Percentiles rank a stretch among this genome's conserved stretches.
These are phyloP conservation scores for Penaeus japonicus DNA, from an alignment of 1,140 invertebrate species.

Conservation along the genomic window DNA sequence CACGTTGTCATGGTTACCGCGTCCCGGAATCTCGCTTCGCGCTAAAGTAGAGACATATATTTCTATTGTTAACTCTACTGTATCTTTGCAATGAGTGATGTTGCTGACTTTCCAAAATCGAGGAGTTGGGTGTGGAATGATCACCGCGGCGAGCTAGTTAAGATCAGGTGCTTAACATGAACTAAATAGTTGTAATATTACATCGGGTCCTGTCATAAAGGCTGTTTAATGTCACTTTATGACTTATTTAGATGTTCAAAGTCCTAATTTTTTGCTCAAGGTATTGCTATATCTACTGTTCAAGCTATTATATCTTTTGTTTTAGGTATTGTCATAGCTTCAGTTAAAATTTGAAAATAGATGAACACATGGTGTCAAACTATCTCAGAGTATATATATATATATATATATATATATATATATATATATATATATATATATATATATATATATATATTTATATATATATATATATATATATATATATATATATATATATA, in stretches of 20 bases:
- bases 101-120: not conserved
- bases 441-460: not conserved
- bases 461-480: not conserved
- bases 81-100: not conserved
- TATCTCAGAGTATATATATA: not conserved
- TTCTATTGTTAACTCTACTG: not conserved
- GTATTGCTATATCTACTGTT: too few species aligned
- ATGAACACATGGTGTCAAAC: too few species aligned
- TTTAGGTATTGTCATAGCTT: not conserved
- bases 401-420: not conserved
- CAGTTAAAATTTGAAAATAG: not conserved
- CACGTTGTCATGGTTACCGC: not conserved
- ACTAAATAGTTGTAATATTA: not conserved
- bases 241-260: too few species aligned
- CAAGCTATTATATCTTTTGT: not conserved
- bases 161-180: slow-evolving; percentile 11
- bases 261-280: too few species aligned
- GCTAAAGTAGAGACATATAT: not conserved
- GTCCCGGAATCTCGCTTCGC: not conserved
- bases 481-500: not conserved
- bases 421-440: not conserved
- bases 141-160: slow-evolving; percentile 41
- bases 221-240: too few species aligned
- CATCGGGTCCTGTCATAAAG: too few species aligned
- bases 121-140: slow-evolving; percentile 50